These are phyloP conservation scores for Nipponacmea schrenckii DNA, from an alignment of 2,888 invertebrate genomes.

Conservation along the genomic window DNA sequence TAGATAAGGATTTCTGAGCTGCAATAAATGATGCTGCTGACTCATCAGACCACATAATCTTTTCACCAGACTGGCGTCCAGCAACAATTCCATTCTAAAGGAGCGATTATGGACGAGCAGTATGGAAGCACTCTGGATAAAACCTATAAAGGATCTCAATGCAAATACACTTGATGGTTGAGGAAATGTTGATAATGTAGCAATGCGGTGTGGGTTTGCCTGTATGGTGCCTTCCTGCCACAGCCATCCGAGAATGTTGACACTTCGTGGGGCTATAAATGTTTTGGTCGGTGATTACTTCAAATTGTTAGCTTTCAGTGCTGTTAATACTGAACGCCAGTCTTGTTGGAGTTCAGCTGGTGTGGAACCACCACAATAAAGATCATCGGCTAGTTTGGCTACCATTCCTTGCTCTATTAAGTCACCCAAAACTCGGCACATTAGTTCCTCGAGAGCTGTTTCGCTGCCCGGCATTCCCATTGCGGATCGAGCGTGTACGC, in stretches of 20 bases:
- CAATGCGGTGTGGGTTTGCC: background rate
- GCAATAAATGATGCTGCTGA: background rate
- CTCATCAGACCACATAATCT: no score
- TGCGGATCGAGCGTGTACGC: constrained; percentile 35
- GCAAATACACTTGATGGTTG: background rate
- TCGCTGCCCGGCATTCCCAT: constrained; percentile 46
- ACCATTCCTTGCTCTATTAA: constrained; percentile 28
- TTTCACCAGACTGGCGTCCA: background rate
- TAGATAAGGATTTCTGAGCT: background rate
- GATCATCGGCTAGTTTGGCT: constrained; percentile 34
- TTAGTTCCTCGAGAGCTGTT: constrained; percentile 37
- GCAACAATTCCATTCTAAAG: background rate
- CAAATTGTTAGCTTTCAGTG: constrained; percentile 19
- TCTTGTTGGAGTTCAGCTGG: constrained; percentile 23
- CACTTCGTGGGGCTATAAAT: background rate
- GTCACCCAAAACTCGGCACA: constrained; percentile 35
- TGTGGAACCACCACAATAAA: constrained; percentile 36
- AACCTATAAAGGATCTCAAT: background rate
- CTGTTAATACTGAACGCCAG: constrained; percentile 29
- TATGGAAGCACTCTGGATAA: background rate
- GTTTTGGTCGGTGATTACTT: background rate
- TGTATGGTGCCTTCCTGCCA: background rate
- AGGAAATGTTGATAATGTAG: background rate
- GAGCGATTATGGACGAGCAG: background rate
- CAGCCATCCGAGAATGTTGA: background rate